phyloP scores from a whole-genome alignment of 2,113 vertebrate species.

The Zosterops japonicus region DNA sequence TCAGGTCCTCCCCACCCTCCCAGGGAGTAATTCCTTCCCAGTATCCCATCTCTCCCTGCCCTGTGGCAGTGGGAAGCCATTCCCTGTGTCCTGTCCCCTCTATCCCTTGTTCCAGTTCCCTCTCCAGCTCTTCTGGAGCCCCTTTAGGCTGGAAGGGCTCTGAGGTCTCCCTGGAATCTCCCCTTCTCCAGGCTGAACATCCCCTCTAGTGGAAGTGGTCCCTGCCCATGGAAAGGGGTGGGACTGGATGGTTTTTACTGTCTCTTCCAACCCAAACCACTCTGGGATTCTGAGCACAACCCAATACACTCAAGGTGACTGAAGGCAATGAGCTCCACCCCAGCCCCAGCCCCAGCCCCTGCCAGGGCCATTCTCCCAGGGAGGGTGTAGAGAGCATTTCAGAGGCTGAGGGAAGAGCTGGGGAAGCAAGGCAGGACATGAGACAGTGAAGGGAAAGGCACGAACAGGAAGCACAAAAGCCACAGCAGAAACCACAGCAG shows the following conservation, averaged over 20 bases:
- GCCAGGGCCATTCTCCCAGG: neutral
- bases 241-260: neutral
- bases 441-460: neutral
- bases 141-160: neutral
- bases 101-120: fast-evolving
- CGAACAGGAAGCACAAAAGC: neutral
- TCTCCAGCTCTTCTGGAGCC: neutral
- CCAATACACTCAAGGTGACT: neutral
- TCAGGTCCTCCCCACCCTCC: fast-evolving
- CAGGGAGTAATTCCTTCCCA: neutral
- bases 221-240: neutral
- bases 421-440: neutral
- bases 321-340: fast-evolving
- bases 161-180: neutral
- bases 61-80: neutral
- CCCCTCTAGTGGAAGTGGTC: neutral
- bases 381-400: neutral
- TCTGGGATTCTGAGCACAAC: neutral
- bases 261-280: neutral
- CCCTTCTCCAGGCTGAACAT: neutral
- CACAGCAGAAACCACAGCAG: neutral
- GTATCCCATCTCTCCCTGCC: fast-evolving
- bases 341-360: neutral
- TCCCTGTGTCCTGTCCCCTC: neutral
- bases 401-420: neutral